These are phyloP conservation scores for Terrapene triunguis DNA, from an alignment of 2,113 vertebrate species.

Conservation along the genomic window DNA sequence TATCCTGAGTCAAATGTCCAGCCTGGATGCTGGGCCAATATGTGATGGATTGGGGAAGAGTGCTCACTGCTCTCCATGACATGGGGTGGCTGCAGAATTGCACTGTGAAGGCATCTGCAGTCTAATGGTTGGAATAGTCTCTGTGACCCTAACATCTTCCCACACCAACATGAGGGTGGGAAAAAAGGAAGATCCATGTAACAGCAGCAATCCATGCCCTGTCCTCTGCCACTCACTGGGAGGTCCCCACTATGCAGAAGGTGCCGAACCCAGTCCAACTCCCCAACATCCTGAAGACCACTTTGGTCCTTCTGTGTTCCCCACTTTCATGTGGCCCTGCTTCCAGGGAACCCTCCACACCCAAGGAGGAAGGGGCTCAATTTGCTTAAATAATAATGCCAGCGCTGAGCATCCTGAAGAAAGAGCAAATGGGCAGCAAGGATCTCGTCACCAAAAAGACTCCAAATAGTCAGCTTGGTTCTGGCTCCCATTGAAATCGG, in stretches of 20 bases:
- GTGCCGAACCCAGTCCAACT: not conserved
- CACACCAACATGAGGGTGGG: not conserved
- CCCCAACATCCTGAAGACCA: not conserved
- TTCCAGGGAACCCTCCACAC: not conserved
- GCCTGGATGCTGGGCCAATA: not conserved
- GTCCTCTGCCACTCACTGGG: not conserved
- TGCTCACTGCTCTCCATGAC: not conserved
- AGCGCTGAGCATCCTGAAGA: not conserved
- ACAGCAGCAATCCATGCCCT: not conserved
- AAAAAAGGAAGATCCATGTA: not conserved
- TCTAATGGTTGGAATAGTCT: not conserved
- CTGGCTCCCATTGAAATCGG: not conserved
- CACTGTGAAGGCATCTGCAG: not conserved
- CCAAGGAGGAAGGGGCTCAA: not conserved
- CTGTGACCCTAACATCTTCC: not conserved
- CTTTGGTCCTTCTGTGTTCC: not conserved
- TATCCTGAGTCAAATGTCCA: not conserved
- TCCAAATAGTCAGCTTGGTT: not conserved
- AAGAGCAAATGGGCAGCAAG: not conserved
- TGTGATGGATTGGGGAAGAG: not conserved
- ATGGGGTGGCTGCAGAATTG: not conserved
- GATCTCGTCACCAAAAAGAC: not conserved
- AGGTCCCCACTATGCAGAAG: not conserved
- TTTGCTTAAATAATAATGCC: not conserved
- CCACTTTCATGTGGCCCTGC: fast-evolving